Evolutionary conservation across 2,113 vertebrate genomes (phyloP), one percentile per base, ranked within the genome.

Genomic region (Ptyas mucosa): DNA sequence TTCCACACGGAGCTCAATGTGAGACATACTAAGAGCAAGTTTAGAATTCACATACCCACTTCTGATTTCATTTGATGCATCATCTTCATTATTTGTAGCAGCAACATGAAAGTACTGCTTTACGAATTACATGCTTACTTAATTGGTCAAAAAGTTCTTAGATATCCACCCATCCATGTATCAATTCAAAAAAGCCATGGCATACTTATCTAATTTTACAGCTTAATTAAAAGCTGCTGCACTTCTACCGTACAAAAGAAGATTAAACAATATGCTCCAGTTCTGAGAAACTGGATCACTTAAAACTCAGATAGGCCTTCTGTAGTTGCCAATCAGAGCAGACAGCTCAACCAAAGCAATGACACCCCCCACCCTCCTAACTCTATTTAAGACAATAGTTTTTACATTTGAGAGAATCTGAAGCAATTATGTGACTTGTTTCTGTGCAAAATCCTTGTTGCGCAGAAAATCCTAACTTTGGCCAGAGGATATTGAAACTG

Each of bases 311-410:
- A 0, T 0, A 0, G 11, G 14, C 51, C 64, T 34, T 88, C 75
- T 94, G 91, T 20, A 1, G 86, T 29, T 86, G 18, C 54, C 94
- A 26, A 0, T 21, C 0, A 0, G 90, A 92, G 86, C 88, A 23
- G 69, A 1, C 54, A 7, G 87, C 69, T 75, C 43, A 15, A 8
- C 21, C 46, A 10, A 34, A 43, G 85, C 46, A 49, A 88, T 1
- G 21, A 34, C 64, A 81, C 49, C 0, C 0, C 1, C 4, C 3
- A 87, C 53, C n/a, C n/a, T n/a, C 1, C 0, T 3, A 10, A 1
- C 0, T 85, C 21, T 11, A 0, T 0, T 64, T 3, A 58, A 12
- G 21, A 0, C 18, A 0, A 3, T 6, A 14, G 26, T 29, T 23
- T 1, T 1, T 3, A 29, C 1, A 89, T 87, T 93, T 87, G 34